Conservation (phyloP, 2,797 vertebrate species). For the Coracias cyanogaster region DNA sequence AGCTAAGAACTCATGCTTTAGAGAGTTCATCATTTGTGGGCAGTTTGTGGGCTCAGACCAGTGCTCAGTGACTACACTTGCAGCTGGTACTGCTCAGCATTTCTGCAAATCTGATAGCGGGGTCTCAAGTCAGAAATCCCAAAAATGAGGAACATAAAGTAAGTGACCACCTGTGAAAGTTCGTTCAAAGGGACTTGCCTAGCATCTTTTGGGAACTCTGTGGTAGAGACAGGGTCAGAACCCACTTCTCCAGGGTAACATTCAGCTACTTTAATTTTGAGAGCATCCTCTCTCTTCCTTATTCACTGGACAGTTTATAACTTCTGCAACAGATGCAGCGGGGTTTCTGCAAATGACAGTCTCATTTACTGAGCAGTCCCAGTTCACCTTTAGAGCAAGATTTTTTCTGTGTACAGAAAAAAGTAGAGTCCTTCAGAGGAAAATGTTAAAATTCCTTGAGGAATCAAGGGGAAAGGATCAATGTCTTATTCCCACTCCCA, state of each 20-base stretch:
- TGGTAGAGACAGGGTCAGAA: conserved; percentile 59
- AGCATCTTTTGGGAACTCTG: conserved; percentile 59
- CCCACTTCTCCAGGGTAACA: conserved; percentile 62
- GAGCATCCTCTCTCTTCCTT: conserved; percentile 49
- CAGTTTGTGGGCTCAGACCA: background rate
- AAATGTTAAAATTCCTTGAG: background rate
- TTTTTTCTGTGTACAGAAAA: background rate
- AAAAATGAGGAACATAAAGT: conserved; percentile 58
- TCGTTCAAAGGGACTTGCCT: conserved; percentile 69
- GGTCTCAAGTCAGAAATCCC: conserved; percentile 7
- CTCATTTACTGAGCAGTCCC: background rate
- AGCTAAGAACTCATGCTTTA: background rate
- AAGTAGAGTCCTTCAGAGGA: background rate
- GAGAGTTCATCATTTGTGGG: conserved; percentile 9
- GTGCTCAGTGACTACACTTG: background rate
- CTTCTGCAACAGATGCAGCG: conserved; percentile 47
- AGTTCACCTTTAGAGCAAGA: background rate
- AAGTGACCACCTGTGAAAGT: conserved; percentile 59
- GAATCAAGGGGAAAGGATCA: too few relatives aligned
- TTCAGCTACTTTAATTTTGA: conserved; percentile 28
- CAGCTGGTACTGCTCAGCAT: conserved; percentile 42
- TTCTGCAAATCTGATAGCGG: conserved; percentile 14
- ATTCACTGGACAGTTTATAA: background rate
- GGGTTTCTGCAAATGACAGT: background rate
- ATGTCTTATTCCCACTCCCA: too few relatives aligned